Base-by-base conservation (phyloP, 2,113 vertebrate species). In the Sturnira hondurensis region DNA sequence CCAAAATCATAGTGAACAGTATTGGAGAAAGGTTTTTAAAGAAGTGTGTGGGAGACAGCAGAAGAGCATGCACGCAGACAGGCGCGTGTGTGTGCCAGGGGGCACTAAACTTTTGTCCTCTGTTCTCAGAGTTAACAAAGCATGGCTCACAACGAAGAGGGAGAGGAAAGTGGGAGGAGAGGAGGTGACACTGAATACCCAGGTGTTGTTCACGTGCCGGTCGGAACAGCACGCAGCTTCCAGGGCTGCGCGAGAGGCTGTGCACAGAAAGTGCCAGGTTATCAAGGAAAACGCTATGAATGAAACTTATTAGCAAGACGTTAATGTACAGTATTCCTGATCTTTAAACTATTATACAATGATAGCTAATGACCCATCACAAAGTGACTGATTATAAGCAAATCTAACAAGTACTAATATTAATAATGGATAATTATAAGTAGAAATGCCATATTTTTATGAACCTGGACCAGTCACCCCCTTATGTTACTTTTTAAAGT, bases 101-200 rank as follows among this genome's bases (percentile, higher is more conserved):
- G 43, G 5, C 19, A 58, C 31, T 78, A 28, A 85, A 33, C 19
- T 67, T n/a, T 65, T 73, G 71, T 7, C n/a, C n/a, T 71, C 20
- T 45, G 33, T 7, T 28, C 24, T 19, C 15, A 47, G 38, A 81
- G 41, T 85, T 38, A 85, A 81, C 24, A 78, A 43, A 71, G 38
- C 20, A 33, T 2, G 56, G 80, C 12, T 82, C 52, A n/a, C 65
- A 93, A 92, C 67, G 7, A 33, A 24, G 76, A 54, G 10, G 17
- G 10, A 47, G 2, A 54, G 28, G 12, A 31, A 56, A 31, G 38
- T 1, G 43, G 22, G 28, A 16, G 28, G 6, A 33, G 12, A 1
- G 0, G 14, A 16, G 26, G 12, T 7, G 5, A 8, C 3, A 2
- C 8, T 0, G 7, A 41, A 19, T 13, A 31, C 12, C 61, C 8